Evolutionary conservation across 2,888 invertebrate species (phyloP), one percentile per base, ranked within the genome.

Genomic region (Himalopsyche anomala): DNA sequence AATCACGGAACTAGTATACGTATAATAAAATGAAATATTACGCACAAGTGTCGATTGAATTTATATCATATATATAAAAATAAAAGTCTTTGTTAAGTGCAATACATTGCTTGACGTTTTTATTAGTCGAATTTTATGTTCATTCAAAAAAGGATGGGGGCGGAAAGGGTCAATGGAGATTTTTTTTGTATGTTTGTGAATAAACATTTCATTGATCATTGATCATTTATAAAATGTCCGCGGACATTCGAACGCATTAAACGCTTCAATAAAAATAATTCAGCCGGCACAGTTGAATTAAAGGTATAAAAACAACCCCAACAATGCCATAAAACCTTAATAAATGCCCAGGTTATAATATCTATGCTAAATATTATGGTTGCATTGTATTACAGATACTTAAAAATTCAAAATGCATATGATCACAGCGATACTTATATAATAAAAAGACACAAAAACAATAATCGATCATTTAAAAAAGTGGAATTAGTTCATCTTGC

Each of bases 161-260:
- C 62, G 62, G 19, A 19, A n/a, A 62, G 28, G 28, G 62, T 9
- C 62, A 62, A 19, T 19, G 62, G 28, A 62, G 62, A 62, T 62
- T 62, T 62, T 56, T 62, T 62, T 62, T 28, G 62, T 19, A 62
- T 62, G 19, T 62, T 28, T 28, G 19, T 62, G 62, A 62, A 62
- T 62, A 62, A 62, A 62, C 19, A 62, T 62, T 62, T 62, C 62
- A 62, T 62, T 62, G 62, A 62, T 62, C 62, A 28, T 62, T 62
- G 62, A 62, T 62, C 62, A 62, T 62, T 62, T 62, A 19, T 62
- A 28, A 28, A 28, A 74, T 83, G 83, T 83, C 54, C 83, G 80
- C 55, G 56, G 83, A 85, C 56, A 83, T 83, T 85, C 80, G 83
- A 69, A 36, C 80, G 80, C 83, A 85, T 85, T 85, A 85, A 83